Percentiles rank a stretch among this genome's conserved stretches.
Conservation (phyloP, 1,140 invertebrate genomes). For the Rhyacophila brunnea region DNA sequence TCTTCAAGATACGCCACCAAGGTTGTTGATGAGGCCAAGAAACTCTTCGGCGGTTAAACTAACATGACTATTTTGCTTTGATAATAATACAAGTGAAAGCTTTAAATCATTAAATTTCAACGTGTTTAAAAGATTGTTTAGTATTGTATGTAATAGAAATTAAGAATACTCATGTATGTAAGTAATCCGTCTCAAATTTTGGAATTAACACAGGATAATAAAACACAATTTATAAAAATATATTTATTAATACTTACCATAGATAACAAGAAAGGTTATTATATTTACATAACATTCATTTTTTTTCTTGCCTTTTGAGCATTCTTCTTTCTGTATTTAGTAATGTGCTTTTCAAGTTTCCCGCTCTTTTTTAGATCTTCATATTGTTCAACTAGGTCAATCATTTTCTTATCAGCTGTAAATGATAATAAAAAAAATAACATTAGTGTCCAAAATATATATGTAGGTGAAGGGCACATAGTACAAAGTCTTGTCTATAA, state of each 20-base stretch:
- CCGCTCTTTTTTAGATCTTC: slow-evolving; percentile 70
- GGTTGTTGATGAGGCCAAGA: slow-evolving; percentile 44
- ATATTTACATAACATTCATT: slow-evolving; percentile 40
- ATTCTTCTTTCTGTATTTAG: slow-evolving; percentile 69
- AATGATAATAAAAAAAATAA: too few species aligned
- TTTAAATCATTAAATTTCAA: too few species aligned
- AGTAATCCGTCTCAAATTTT: too few species aligned
- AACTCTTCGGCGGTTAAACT: slow-evolving; percentile 30
- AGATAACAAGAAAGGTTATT: neutral
- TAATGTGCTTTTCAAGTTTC: slow-evolving; percentile 72
- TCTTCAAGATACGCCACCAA: slow-evolving; percentile 44
- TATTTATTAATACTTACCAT: neutral
- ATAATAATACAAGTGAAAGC: too few species aligned
- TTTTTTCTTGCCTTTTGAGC: slow-evolving; percentile 55
- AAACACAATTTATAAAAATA: slow-evolving; percentile 22
- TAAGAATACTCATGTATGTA: too few species aligned
- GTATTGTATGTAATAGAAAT: too few species aligned
- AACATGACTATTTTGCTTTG: too few species aligned
- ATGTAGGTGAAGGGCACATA: too few species aligned
- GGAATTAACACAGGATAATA: slow-evolving; percentile 32
- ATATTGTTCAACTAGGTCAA: slow-evolving; percentile 69
- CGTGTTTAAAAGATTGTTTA: too few species aligned
- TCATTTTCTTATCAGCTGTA: slow-evolving; percentile 67
- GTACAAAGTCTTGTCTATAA: too few species aligned
- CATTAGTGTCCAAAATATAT: too few species aligned